Evolutionary conservation across 2,888 invertebrate genomes (phyloP).

Genomic region (Seira musarum): DNA sequence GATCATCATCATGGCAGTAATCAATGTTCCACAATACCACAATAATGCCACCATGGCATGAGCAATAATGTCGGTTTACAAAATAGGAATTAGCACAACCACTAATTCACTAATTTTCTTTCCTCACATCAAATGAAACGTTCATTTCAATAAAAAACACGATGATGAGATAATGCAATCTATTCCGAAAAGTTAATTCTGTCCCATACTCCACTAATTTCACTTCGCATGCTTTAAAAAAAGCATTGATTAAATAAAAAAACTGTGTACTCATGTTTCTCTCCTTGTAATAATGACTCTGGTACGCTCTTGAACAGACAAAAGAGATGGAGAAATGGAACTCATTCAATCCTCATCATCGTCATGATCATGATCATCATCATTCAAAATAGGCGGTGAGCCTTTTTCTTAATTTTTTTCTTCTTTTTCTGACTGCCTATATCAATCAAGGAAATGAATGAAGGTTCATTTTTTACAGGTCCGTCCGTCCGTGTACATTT

Average conservation of each 20-base stretch:
- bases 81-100: constrained; percentile 49
- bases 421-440: constrained; percentile 41
- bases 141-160: not conserved
- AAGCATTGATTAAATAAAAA: not conserved
- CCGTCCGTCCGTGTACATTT: not conserved
- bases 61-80: constrained; percentile 42
- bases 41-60: too few relatives aligned
- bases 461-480: constrained; percentile 40
- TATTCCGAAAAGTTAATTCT: not conserved
- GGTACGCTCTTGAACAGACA: not conserved
- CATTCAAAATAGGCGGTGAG: constrained; percentile 37
- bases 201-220: not conserved
- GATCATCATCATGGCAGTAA: not conserved
- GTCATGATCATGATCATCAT: constrained; percentile 26
- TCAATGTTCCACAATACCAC: too few relatives aligned
- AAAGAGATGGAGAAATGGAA: constrained; percentile 35
- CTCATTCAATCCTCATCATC: constrained; percentile 50
- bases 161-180: constrained; percentile 5
- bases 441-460: constrained; percentile 58
- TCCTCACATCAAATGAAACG: not conserved
- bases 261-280: not conserved
- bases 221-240: not conserved
- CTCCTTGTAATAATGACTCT: not conserved
- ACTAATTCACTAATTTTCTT: constrained; percentile 51
- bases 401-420: constrained; percentile 46